phyloP scores from a whole-genome alignment of 2,113 vertebrate genomes.

The Lamprologus ornatipinnis region DNA sequence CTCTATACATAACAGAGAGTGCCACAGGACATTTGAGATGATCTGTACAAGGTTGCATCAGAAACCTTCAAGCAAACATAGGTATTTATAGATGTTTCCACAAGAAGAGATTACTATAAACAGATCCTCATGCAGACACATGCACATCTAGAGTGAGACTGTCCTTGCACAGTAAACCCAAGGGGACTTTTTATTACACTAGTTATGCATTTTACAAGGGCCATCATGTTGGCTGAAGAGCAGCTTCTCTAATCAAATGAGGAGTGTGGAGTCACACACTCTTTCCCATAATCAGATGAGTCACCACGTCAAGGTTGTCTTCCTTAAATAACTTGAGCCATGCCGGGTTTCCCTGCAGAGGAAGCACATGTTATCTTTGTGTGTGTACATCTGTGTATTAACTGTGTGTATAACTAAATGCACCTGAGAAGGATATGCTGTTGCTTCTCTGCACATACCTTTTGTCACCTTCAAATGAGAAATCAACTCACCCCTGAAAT shows the following conservation, averaged over 20 bases:
- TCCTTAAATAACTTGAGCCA: background rate
- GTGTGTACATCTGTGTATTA: background rate
- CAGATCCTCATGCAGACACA: background rate
- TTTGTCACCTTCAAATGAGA: slow-evolving; percentile 5
- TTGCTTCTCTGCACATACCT: background rate
- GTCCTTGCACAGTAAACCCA: slow-evolving; percentile 44
- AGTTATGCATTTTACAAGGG: slow-evolving; percentile 42
- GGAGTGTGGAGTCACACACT: slow-evolving; percentile 5
- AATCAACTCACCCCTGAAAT: background rate
- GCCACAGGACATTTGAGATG: background rate
- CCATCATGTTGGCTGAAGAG: slow-evolving; percentile 15
- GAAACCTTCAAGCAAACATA: background rate
- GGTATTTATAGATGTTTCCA: slow-evolving; percentile 30
- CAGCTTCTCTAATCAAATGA: slow-evolving; percentile 34
- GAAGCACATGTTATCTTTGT: background rate
- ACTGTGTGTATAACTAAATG: background rate
- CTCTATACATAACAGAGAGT: background rate
- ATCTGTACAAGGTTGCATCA: background rate
- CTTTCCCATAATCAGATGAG: slow-evolving; percentile 11
- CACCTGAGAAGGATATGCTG: background rate
- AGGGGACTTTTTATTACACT: slow-evolving; percentile 47
- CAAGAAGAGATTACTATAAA: background rate
- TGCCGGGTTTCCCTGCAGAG: background rate
- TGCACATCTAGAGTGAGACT: background rate
- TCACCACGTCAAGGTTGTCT: slow-evolving; percentile 15